Conservation (phyloP, 2,888 invertebrate genomes). For the Thecocarcelia acutangulata region DNA sequence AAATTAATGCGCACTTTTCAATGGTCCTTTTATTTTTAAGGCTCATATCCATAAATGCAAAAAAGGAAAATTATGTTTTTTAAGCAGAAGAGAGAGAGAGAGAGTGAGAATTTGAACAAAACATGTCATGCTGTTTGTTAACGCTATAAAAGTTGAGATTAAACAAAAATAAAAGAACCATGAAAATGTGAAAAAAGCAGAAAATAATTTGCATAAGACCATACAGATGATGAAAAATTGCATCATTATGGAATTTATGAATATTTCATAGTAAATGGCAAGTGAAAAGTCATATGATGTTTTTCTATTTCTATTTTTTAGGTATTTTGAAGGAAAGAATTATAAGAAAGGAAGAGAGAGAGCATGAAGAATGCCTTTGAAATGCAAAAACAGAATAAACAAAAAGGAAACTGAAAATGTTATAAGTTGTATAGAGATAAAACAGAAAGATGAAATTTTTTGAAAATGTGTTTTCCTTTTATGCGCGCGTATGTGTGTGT, state of each 20-base stretch:
- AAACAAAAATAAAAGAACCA: conserved; percentile 2
- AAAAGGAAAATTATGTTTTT: conserved; percentile 7
- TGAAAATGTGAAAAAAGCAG: not conserved
- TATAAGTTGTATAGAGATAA: not conserved
- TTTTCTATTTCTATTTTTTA: no score
- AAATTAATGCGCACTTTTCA: no score
- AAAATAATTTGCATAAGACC: conserved; percentile 39
- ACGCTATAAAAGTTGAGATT: conserved; percentile 3
- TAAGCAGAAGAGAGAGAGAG: no score
- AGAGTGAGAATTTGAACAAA: conserved; percentile 4
- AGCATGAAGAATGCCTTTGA: no score
- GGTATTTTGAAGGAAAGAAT: not conserved
- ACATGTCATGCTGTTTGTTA: conserved; percentile 36
- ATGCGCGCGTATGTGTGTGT: no score
- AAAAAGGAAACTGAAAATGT: no score
- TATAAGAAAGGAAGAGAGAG: not conserved
- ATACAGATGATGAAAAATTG: conserved; percentile 46
- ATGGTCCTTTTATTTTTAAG: no score
- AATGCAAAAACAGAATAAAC: no score
- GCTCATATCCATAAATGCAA: not conserved
- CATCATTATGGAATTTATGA: conserved; percentile 52
- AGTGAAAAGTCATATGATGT: conserved; percentile 8
- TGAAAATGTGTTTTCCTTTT: no score
- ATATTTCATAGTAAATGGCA: conserved; percentile 42
- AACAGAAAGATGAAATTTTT: no score